A percentile compares a stretch with the other conserved stretches of the same genome.
phyloP scores from a whole-genome alignment of 1,140 invertebrate species.

The Caenorhabditis latens region DNA sequence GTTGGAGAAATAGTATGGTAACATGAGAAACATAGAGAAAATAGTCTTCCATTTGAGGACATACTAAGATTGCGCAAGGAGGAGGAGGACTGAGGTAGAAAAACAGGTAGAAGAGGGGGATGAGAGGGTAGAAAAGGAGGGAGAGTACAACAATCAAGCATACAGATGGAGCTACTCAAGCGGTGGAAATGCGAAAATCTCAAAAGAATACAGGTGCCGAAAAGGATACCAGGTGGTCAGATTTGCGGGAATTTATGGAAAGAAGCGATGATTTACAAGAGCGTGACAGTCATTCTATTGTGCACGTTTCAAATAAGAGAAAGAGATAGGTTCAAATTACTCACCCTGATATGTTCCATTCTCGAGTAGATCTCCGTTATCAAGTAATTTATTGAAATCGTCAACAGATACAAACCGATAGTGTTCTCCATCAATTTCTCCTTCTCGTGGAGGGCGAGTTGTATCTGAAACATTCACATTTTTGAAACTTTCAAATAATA shows the following conservation, averaged over 20 bases:
- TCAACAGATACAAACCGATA: slow-evolving; percentile 64
- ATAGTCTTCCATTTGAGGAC: slow-evolving; percentile 50
- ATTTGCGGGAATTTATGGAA: slow-evolving; percentile 3
- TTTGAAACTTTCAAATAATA: background rate
- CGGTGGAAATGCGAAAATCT: background rate
- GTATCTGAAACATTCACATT: slow-evolving; percentile 59
- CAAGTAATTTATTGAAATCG: slow-evolving; percentile 57
- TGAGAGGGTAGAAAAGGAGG: background rate
- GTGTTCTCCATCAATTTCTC: slow-evolving; percentile 68
- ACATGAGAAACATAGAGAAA: background rate
- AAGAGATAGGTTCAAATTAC: background rate
- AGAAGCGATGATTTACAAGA: background rate
- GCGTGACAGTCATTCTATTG: too few relatives aligned
- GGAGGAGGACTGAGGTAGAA: slow-evolving; percentile 9
- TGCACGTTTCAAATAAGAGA: too few relatives aligned
- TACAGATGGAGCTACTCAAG: slow-evolving; percentile 33
- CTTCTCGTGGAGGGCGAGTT: slow-evolving; percentile 65
- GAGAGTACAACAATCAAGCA: background rate
- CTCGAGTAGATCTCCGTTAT: slow-evolving; percentile 63
- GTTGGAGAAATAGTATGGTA: background rate
- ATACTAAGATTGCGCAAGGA: slow-evolving; percentile 33
- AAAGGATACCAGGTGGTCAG: background rate
- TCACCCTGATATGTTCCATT: slow-evolving; percentile 67
- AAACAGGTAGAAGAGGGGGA: background rate
- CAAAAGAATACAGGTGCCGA: slow-evolving; percentile 45